phyloP scores from a whole-genome alignment of 2,888 invertebrate genomes.

The Labia minor region DNA sequence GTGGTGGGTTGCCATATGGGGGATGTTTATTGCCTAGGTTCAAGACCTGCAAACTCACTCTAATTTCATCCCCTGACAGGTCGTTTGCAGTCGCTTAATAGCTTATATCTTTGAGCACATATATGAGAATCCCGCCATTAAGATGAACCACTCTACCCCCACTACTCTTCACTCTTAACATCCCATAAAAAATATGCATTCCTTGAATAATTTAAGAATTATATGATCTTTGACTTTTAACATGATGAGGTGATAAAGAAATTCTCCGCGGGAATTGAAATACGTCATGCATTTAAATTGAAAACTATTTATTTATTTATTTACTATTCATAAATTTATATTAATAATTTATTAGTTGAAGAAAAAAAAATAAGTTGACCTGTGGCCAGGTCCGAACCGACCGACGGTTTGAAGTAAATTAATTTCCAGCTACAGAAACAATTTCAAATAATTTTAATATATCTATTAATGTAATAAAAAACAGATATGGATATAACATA shows the following conservation, averaged over 20 bases:
- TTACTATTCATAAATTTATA: too few species aligned
- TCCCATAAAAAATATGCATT: slow-evolving; percentile 8
- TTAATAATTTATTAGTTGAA: too few species aligned
- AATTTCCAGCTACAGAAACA: too few species aligned
- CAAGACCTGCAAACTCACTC: slow-evolving; percentile 13
- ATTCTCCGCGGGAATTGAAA: too few species aligned
- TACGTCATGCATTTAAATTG: too few species aligned
- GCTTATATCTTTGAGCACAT: background rate
- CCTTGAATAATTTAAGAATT: slow-evolving; percentile 5
- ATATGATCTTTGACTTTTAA: background rate
- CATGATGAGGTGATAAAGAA: slow-evolving; percentile 1
- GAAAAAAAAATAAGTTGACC: too few species aligned
- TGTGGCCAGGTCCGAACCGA: too few species aligned
- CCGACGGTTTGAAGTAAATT: too few species aligned
- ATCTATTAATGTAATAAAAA: too few species aligned
- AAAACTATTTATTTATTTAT: too few species aligned
- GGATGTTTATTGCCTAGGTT: slow-evolving; percentile 5
- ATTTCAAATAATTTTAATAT: too few species aligned
- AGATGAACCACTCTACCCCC: background rate
- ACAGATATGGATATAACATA: too few species aligned
- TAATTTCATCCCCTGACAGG: slow-evolving; percentile 3
- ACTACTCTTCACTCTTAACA: background rate
- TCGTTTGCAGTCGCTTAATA: background rate
- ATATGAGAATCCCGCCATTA: background rate
- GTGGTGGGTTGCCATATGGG: background rate